phyloP scores from a whole-genome alignment of 1,140 invertebrate species.

The Orchesella cincta region DNA sequence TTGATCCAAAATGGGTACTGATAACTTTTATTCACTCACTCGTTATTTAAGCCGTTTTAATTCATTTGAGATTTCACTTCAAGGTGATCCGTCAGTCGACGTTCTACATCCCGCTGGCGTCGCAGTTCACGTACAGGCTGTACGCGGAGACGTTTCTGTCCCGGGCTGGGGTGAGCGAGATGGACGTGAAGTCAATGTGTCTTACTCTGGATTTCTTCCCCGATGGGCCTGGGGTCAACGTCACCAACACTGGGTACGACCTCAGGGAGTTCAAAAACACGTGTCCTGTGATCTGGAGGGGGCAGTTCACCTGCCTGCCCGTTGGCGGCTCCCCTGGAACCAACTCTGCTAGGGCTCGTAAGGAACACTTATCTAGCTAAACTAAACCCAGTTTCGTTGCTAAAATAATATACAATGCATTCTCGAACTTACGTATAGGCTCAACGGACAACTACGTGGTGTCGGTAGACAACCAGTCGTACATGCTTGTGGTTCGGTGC shows the following conservation, averaged over 20 bases:
- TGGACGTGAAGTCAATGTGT: constrained; percentile 19
- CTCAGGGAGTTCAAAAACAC: not conserved
- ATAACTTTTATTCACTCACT: not conserved
- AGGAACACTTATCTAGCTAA: too few species aligned
- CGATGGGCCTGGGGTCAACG: not conserved
- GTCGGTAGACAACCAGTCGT: constrained; percentile 11
- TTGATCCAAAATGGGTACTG: constrained; percentile 6
- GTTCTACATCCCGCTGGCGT: constrained; percentile 11
- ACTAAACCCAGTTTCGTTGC: too few species aligned
- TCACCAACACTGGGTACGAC: constrained; percentile 1
- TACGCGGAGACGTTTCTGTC: not conserved
- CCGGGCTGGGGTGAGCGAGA: not conserved
- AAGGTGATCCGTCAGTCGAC: constrained; percentile 12
- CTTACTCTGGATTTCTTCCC: constrained; percentile 8
- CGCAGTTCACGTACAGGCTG: constrained; percentile 1
- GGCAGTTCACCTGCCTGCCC: constrained; percentile 9
- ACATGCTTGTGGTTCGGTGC: not conserved
- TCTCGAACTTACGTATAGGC: not conserved
- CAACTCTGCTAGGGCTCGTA: not conserved
- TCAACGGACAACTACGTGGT: constrained; percentile 18
- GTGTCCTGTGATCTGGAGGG: constrained; percentile 8
- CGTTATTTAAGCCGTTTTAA: not conserved
- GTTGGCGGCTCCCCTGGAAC: constrained; percentile 6
- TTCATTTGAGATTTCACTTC: not conserved
- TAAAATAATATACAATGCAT: not conserved